Base-by-base conservation (phyloP, 92 coral and sea anemone species). In the Pocillopora meandrina region DNA sequence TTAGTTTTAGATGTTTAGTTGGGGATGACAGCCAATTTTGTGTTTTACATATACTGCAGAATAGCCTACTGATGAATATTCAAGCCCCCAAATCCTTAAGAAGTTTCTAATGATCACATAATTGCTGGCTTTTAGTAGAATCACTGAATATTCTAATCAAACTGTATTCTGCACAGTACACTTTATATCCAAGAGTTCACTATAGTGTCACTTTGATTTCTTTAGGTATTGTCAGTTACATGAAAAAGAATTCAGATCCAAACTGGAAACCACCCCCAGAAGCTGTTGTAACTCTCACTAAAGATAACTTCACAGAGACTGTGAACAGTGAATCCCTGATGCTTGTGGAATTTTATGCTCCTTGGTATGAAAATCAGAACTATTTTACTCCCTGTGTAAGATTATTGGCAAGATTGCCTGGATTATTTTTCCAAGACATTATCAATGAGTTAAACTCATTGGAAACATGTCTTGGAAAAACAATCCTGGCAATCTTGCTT, bases 261-360 rank as follows among this genome's bases (percentile, higher is more conserved):
- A 84, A 94, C 83, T 96, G 95, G 97, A 94, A 96, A 70, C 98
- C 99, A 35, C 99, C 99, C 20, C 98, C 98, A 82, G 95, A 93
- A 57, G 95, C 97, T 76, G 98, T 94, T 36, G 18, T 96, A 4
- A 96, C 98, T 26, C 89, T 96, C 49, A 92, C 96, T 1, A 96
- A 94, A 75, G 95, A 96, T 42, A 96, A 96, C 88, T 96, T 96
- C 75, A 82, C 90, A 60, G 94, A 94, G 49, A 87, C 92, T 76
- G 85, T 96, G 63, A 90, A 91, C 88, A 89, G 86, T 33, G 93
- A 94, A 71, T 85, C 89, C 9, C 95, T 96, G 13, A 90, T 96
- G 91, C 93, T 96, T 68, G 98, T 96, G 10, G 99, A 96, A 81
- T 96, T 96, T 76, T 96, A 93, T 92, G 99, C 99, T 77, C 99